phyloP scores from a whole-genome alignment of 2,888 invertebrate species.

The Spilarctia lutea region DNA sequence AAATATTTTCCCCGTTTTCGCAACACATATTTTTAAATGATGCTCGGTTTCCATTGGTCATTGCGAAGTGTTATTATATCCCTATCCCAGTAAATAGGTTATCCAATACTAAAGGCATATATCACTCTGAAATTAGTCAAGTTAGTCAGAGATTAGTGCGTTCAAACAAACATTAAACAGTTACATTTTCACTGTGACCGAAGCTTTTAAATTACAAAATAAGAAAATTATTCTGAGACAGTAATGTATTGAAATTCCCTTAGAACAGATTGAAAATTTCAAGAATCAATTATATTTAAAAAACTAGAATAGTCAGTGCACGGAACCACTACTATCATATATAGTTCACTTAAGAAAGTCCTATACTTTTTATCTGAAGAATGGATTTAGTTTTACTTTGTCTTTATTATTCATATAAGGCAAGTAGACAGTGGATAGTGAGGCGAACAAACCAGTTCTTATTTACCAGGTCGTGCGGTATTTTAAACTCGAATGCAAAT shows the following conservation, averaged over 20 bases:
- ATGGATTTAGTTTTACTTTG: slow-evolving; percentile 57
- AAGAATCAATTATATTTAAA: neutral
- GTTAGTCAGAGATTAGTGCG: too few species aligned
- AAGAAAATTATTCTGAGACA: neutral
- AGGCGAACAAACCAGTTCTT: slow-evolving; percentile 79
- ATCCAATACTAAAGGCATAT: too few species aligned
- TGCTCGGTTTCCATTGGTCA: too few species aligned
- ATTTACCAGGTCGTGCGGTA: slow-evolving; percentile 83
- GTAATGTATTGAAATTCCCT: neutral
- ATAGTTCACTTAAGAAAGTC: neutral
- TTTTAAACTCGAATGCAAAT: slow-evolving; percentile 82
- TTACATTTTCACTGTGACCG: neutral
- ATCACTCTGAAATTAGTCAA: too few species aligned
- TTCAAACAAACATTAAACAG: too few species aligned
- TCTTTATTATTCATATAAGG: slow-evolving; percentile 64
- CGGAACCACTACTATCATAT: neutral
- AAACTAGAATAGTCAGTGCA: neutral
- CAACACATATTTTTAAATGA: too few species aligned
- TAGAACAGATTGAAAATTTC: neutral
- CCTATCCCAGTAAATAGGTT: too few species aligned
- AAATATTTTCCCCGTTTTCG: too few species aligned
- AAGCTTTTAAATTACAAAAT: neutral
- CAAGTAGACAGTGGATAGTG: slow-evolving; percentile 60
- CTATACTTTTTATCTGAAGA: slow-evolving; percentile 26
- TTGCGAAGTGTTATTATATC: too few species aligned